Conservation (phyloP, 2,113 vertebrate genomes). For the Microcebus griseorufus region DNA sequence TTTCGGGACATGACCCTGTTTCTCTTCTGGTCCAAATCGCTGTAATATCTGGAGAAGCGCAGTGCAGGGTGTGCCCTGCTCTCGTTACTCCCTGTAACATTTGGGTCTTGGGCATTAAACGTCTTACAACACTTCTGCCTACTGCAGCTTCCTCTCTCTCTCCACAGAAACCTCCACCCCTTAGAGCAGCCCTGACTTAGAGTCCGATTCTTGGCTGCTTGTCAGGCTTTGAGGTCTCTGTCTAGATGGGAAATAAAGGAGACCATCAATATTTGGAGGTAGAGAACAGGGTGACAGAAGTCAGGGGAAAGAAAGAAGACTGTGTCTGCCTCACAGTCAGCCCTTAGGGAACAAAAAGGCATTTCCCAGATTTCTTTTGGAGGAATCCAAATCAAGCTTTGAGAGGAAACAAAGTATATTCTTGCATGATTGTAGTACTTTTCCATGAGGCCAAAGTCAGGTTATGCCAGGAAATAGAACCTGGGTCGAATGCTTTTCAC, state of each 20-base stretch:
- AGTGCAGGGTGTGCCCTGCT: accelerated
- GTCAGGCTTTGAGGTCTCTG: background rate
- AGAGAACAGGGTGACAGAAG: background rate
- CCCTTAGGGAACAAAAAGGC: background rate
- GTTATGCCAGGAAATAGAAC: background rate
- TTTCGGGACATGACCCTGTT: background rate
- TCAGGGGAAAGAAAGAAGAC: background rate
- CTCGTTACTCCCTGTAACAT: background rate
- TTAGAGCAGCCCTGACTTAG: background rate
- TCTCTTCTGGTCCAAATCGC: background rate
- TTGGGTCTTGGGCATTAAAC: background rate
- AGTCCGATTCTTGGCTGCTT: background rate
- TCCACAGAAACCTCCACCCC: background rate
- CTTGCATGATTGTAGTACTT: background rate
- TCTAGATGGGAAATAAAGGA: background rate
- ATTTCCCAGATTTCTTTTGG: background rate
- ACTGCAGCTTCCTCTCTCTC: background rate
- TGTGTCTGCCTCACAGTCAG: background rate
- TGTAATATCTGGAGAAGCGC: accelerated
- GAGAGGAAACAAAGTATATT: background rate
- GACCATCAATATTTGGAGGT: background rate
- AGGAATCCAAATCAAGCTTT: background rate
- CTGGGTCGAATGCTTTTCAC: background rate
- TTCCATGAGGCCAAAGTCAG: background rate
- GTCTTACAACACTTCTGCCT: background rate